Percentiles rank a stretch among this genome's conserved stretches.
These are phyloP conservation scores for Chrysolina americana DNA, from an alignment of 2,888 invertebrate species.

Conservation along the genomic window DNA sequence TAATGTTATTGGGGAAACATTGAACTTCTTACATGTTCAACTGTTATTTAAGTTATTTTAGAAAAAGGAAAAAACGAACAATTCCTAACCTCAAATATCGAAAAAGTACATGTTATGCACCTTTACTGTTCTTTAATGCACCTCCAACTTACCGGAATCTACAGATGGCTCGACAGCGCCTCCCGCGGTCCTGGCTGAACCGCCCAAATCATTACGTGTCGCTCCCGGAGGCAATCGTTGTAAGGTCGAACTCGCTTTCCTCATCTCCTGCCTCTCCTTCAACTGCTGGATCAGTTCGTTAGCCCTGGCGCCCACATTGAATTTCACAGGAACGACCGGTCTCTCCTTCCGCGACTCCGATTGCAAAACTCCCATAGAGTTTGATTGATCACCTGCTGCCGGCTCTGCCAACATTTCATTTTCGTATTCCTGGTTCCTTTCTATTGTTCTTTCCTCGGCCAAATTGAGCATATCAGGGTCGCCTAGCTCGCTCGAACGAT, in stretches of 20 bases:
- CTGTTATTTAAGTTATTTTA: no score
- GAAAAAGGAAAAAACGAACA: no score
- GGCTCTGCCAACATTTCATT: conserved; percentile 2
- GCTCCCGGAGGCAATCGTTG: neutral
- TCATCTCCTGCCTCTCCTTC: conserved; percentile 34
- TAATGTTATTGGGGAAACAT: no score
- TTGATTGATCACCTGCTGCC: neutral
- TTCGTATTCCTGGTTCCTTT: neutral
- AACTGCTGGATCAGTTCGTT: conserved; percentile 31
- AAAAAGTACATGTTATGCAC: no score
- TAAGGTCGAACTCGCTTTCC: neutral
- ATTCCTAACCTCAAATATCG: no score
- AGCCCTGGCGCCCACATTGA: conserved; percentile 26
- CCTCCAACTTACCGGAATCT: conserved; percentile 4
- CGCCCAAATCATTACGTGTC: neutral
- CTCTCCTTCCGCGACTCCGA: neutral
- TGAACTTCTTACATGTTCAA: no score
- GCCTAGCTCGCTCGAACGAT: conserved; percentile 1
- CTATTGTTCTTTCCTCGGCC: neutral
- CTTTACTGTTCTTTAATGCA: neutral
- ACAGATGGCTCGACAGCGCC: neutral
- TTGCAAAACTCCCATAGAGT: neutral
- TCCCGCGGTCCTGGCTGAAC: neutral
- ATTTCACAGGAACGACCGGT: conserved; percentile 3
- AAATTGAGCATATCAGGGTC: neutral